phyloP scores from a whole-genome alignment of 2,888 invertebrate species.

The Drosophila merina region DNA sequence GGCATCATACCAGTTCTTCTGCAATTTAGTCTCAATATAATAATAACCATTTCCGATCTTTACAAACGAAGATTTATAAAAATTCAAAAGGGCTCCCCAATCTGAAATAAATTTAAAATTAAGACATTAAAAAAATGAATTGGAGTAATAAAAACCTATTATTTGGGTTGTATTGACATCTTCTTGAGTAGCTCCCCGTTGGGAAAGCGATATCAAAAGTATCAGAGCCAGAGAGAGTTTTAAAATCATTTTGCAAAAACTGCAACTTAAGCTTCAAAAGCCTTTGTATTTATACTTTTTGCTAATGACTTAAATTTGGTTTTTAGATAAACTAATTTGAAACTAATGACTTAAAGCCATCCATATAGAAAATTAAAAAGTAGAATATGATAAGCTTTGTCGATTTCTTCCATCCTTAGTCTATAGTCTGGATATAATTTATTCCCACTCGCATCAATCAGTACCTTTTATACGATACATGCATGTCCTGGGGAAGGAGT shows the following conservation, averaged over 20 bases:
- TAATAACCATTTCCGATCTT: background rate
- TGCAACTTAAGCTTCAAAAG: background rate
- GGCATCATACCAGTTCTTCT: slow-evolving; percentile 6
- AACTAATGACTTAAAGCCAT: background rate
- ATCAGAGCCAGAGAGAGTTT: background rate
- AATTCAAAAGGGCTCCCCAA: background rate
- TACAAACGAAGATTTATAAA: background rate
- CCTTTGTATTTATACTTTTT: background rate
- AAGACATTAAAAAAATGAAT: too few relatives aligned
- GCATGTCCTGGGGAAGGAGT: background rate
- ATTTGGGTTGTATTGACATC: too few relatives aligned
- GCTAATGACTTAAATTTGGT: background rate
- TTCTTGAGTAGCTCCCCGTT: too few relatives aligned
- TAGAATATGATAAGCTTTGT: too few relatives aligned
- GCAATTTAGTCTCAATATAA: slow-evolving; percentile 1
- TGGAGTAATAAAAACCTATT: too few relatives aligned
- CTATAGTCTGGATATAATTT: background rate
- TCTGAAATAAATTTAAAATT: background rate
- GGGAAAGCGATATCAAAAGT: too few relatives aligned
- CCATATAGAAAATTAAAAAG: too few relatives aligned
- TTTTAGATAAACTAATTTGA: background rate
- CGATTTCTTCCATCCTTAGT: background rate
- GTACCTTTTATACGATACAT: background rate
- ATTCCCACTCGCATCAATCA: slow-evolving; percentile 18
- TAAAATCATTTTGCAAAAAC: background rate